Evolutionary conservation across 2,888 invertebrate genomes (phyloP).

Genomic region (Drosophila flavopinicola): DNA sequence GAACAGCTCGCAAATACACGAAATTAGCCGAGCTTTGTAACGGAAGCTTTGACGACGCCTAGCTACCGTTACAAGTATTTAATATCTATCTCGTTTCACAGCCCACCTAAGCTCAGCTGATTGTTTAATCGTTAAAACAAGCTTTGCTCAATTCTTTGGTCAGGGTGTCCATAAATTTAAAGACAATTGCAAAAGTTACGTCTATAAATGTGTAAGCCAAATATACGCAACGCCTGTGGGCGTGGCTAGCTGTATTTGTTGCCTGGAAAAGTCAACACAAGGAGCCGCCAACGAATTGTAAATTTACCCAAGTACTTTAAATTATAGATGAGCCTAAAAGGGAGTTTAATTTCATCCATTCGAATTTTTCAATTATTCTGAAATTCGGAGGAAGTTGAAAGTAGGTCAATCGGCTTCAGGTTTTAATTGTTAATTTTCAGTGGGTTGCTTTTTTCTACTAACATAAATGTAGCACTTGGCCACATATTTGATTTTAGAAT

Average conservation of each 20-base stretch:
- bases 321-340: conserved; percentile 28
- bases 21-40: conserved; percentile 38
- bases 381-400: not conserved
- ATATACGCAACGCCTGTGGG: not conserved
- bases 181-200: conserved; percentile 27
- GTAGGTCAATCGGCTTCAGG: not conserved
- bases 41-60: conserved; percentile 40
- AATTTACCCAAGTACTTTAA: conserved; percentile 31
- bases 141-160: conserved; percentile 13
- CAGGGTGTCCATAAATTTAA: conserved; percentile 1
- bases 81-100: not conserved
- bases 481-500: too few relatives aligned
- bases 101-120: not conserved
- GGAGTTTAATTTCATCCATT: not conserved
- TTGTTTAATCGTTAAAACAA: conserved; percentile 19
- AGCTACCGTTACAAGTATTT: conserved; percentile 14
- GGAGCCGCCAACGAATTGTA: conserved; percentile 14
- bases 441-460: too few relatives aligned
- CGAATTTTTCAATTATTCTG: conserved; percentile 4
- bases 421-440: not conserved
- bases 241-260: conserved; percentile 15
- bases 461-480: too few relatives aligned
- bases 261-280: conserved; percentile 22
- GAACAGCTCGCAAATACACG: not conserved
- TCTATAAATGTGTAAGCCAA: not conserved